A percentile compares a stretch with the other conserved stretches of the same genome.
Evolutionary conservation across 2,888 invertebrate genomes (phyloP).

Genomic region (Cartodere bifasciata): DNA sequence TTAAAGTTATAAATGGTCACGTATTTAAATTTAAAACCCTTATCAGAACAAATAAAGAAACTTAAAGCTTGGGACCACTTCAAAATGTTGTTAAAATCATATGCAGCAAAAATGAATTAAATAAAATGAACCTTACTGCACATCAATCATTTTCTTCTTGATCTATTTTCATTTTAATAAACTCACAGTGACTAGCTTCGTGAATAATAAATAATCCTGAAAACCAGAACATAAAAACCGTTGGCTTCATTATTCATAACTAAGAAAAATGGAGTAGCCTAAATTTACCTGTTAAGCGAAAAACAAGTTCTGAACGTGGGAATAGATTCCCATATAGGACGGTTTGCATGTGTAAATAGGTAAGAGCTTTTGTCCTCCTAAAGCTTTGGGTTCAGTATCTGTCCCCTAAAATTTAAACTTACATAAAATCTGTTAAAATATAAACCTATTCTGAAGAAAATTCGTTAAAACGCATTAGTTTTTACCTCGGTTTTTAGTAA

Average conservation of each 20-base stretch:
- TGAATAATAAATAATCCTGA: constrained; percentile 6
- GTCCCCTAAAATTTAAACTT: constrained; percentile 6
- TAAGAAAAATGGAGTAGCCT: constrained; percentile 18
- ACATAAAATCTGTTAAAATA: constrained; percentile 9
- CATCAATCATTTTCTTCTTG: constrained; percentile 4
- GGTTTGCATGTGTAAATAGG: constrained; percentile 10
- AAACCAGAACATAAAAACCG: constrained; percentile 11
- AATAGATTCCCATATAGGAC: constrained; percentile 24
- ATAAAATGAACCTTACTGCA: constrained; percentile 3
- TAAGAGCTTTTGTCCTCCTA: constrained; percentile 2
- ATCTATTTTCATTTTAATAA: constrained; percentile 8
- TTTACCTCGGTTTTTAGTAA: no score
- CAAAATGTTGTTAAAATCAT: no score
- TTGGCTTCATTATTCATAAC: constrained; percentile 14
- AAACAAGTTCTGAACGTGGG: constrained; percentile 26
- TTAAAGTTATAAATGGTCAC: no score
- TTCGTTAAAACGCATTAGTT: constrained; percentile 11
- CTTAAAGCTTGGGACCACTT: no score
- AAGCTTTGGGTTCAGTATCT: constrained; percentile 7
- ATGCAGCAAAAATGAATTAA: background rate
- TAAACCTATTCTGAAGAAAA: constrained; percentile 9
- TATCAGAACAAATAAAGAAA: no score
- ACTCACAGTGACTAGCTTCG: constrained; percentile 1
- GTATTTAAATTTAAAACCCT: no score
- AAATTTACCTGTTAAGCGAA: constrained; percentile 26